Conservation (phyloP, 2,797 vertebrate species). For the Artibeus lituratus region DNA sequence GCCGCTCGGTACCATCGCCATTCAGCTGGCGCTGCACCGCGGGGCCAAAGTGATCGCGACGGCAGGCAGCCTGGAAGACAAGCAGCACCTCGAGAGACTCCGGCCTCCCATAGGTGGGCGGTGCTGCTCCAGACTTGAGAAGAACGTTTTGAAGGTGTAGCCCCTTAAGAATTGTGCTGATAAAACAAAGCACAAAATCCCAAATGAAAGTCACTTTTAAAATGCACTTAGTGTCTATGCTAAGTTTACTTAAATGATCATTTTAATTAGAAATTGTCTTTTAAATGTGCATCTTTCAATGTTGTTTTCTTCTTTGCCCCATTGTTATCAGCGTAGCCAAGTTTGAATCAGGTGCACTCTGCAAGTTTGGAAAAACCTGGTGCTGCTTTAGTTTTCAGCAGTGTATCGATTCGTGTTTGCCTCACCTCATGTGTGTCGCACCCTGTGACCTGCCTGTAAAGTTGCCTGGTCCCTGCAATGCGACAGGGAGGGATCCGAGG, state of each 20-base stretch:
- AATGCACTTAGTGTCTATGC: neutral
- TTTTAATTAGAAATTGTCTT: neutral
- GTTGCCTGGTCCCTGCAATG: neutral
- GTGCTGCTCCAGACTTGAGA: neutral
- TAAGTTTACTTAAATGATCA: neutral
- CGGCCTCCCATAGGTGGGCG: conserved; percentile 88
- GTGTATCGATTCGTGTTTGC: neutral
- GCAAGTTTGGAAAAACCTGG: neutral
- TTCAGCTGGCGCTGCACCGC: conserved; percentile 94
- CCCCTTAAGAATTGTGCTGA: neutral
- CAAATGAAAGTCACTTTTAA: neutral
- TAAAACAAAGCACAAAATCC: conserved; percentile 2
- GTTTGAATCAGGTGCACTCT: neutral
- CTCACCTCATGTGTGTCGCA: neutral
- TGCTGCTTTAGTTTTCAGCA: neutral
- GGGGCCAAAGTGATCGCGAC: conserved; percentile 93
- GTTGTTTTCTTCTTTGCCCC: neutral
- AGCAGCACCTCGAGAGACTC: conserved; percentile 90
- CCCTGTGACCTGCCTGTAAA: neutral
- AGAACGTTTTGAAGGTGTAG: neutral
- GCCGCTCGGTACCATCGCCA: conserved; percentile 91
- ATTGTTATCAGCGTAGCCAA: neutral
- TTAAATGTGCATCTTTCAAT: neutral
- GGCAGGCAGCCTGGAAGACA: conserved; percentile 87
- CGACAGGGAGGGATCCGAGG: neutral